Evolutionary conservation across 1,140 invertebrate genomes (phyloP), one percentile per base, ranked within the genome.

Genomic region (Acromyrmex heyeri): DNA sequence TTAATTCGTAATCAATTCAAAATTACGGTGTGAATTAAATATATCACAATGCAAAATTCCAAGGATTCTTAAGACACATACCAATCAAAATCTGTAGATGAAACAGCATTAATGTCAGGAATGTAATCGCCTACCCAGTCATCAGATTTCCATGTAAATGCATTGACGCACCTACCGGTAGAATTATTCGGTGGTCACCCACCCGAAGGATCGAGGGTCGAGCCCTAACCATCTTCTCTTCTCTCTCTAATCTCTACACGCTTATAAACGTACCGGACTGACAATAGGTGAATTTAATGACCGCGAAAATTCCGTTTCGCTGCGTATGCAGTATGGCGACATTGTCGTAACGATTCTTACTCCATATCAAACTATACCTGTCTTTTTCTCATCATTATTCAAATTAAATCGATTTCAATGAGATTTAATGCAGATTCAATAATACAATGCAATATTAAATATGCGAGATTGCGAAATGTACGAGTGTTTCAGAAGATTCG

Each of bases 131-230:
- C 55, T 44, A 70, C 64, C 34, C 50, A 27, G 18, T 59, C 81
- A 62, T 65, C 67, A 76, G 88, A 90, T 90, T 89, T 90, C 88
- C 75, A 90, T 90, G 88, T 85, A 90, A 90, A 90, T 90, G 89
- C 86, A 70, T 44, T 27, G 88, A 85, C 59, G 62, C 65, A 73
- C 30, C 65, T 72, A 72, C 18, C 21, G n/a, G 30, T 65, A 57
- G 88, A 78, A 87, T 67, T 87, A 90, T 87, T 87, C 75, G 85
- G 55, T 48, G 88, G 88, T 90, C 86, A 90, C 38, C 55, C 50
- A 12, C 27, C 3, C 24, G 69, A 55, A 70, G 24, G 48, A 53
- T 50, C 53, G 78, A 61, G 69, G 87, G 64, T 89, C 72, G 61
- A 75, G 72, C 64, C 44, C 69, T 86, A 89, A 87, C 75, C 72